phyloP scores from a whole-genome alignment of 2,888 invertebrate species.

The Lydus trimaculatus region DNA sequence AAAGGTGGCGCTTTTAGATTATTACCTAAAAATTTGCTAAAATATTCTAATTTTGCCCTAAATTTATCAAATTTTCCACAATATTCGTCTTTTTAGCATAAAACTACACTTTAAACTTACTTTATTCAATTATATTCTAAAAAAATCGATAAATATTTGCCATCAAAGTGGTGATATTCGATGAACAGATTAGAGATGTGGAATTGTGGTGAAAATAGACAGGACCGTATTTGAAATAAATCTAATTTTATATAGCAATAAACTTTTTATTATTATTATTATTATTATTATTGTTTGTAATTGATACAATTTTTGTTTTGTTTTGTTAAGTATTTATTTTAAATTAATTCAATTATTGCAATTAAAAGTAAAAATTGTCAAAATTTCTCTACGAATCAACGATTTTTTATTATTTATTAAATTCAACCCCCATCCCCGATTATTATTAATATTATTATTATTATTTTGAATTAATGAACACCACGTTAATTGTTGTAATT shows the following conservation, averaged over 20 bases:
- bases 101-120: too few relatives aligned
- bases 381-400: neutral
- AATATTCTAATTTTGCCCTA: too few relatives aligned
- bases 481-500: neutral
- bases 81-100: too few relatives aligned
- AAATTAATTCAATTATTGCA: conserved; percentile 6
- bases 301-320: neutral
- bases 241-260: neutral
- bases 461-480: neutral
- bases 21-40: too few relatives aligned
- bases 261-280: neutral
- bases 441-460: too few relatives aligned
- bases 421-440: neutral
- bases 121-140: too few relatives aligned
- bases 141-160: too few relatives aligned
- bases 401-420: neutral
- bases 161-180: too few relatives aligned
- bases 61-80: too few relatives aligned
- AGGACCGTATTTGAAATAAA: neutral
- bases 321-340: neutral
- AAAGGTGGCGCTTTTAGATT: too few relatives aligned
- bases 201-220: neutral
- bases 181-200: neutral
- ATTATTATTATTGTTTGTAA: neutral
- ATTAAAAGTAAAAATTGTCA: conserved; percentile 4